Conservation (phyloP, 2,888 invertebrate species). For the Troides helena region DNA sequence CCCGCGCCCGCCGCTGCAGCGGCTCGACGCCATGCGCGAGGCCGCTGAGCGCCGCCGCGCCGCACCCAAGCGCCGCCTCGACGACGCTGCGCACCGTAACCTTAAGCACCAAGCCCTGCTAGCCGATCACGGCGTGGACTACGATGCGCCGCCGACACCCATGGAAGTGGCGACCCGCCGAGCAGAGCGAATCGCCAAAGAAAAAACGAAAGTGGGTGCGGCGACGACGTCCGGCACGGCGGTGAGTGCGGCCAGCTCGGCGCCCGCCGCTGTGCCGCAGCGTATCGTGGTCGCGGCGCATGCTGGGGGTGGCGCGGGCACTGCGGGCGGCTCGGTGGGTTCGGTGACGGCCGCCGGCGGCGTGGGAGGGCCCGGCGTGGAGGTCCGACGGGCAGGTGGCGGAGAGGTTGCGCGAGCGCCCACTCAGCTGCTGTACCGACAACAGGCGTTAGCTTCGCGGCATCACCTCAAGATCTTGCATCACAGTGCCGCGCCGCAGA, state of each 20-base stretch:
- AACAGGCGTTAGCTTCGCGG: slow-evolving; percentile 74
- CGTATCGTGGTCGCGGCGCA: slow-evolving; percentile 53
- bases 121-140: slow-evolving; percentile 90
- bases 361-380: slow-evolving; percentile 31
- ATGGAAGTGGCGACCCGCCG: slow-evolving; percentile 89
- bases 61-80: slow-evolving; percentile 87
- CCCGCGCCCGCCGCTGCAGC: slow-evolving; percentile 74
- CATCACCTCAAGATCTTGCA: slow-evolving; percentile 75
- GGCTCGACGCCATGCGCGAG: slow-evolving; percentile 86
- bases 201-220: slow-evolving; percentile 83
- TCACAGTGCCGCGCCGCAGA: slow-evolving; percentile 54
- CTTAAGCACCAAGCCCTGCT: slow-evolving; percentile 92
- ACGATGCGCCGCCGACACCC: slow-evolving; percentile 91
- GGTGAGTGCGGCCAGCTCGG: slow-evolving; percentile 38
- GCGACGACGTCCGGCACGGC: slow-evolving; percentile 29
- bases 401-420: slow-evolving; percentile 47
- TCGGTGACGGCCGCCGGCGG: slow-evolving; percentile 42
- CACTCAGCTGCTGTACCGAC: slow-evolving; percentile 80
- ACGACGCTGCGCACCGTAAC: slow-evolving; percentile 86
- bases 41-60: slow-evolving; percentile 87
- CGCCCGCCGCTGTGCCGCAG: slow-evolving; percentile 38
- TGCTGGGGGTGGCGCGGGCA: slow-evolving; percentile 73
- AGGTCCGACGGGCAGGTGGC: slow-evolving; percentile 71
- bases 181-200: slow-evolving; percentile 92
- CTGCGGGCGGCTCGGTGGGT: slow-evolving; percentile 34